Conservation (phyloP, 2,888 invertebrate species). For the Pristionchus maxplancki region DNA sequence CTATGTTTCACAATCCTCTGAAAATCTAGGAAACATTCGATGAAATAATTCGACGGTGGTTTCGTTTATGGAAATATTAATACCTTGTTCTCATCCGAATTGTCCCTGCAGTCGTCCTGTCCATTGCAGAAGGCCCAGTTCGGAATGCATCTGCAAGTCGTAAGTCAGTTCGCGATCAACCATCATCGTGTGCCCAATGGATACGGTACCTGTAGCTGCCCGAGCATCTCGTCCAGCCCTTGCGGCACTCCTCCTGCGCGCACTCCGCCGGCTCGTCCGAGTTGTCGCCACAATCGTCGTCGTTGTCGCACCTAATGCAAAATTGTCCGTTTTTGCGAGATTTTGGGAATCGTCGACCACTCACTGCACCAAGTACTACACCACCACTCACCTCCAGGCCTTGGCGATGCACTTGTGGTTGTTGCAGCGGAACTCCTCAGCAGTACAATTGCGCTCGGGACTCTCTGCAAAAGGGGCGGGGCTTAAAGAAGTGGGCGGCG, state of each 20-base stretch:
- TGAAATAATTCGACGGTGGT: background rate
- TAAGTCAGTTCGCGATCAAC: background rate
- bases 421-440: conserved; percentile 92
- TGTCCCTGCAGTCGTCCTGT: conserved; percentile 91
- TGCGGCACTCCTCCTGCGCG: conserved; percentile 92
- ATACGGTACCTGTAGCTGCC: conserved; percentile 81
- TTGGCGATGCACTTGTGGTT: conserved; percentile 95
- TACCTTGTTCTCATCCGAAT: conserved; percentile 86
- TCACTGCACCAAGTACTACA: background rate
- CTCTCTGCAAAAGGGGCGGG: conserved; percentile 59
- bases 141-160: conserved; percentile 84
- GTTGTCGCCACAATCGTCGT: conserved; percentile 96
- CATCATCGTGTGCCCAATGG: background rate
- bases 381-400: conserved; percentile 84
- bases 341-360: background rate
- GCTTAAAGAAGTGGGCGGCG: background rate
- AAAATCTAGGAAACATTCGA: background rate
- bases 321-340: background rate
- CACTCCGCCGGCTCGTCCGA: conserved; percentile 96
- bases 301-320: conserved; percentile 82
- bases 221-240: conserved; percentile 95
- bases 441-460: conserved; percentile 85
- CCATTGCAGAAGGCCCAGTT: conserved; percentile 99
- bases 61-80: background rate
- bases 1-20: background rate